Evolutionary conservation across 2,888 invertebrate genomes (phyloP), one percentile per base, ranked within the genome.

Genomic region (Hemaris fuciformis): DNA sequence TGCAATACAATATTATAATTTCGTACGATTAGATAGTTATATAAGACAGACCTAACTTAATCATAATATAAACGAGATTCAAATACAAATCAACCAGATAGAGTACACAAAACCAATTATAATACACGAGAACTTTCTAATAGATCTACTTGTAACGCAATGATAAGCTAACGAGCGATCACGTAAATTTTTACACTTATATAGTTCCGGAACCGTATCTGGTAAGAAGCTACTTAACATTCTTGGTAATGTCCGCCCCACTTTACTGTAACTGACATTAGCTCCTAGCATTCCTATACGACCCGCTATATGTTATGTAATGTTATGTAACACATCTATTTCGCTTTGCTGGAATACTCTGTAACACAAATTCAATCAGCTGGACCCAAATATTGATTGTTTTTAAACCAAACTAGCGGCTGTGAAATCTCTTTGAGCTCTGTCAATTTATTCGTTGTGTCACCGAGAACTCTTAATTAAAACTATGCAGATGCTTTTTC

Each of bases 141-240:
- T 75, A 69, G 72, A 70, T 71, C 75, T 62, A 72, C 72, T 74
- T 60, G 63, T 20, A 56, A 25, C n/a, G 25, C 27, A 70, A 38
- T 38, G n/a, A 65, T 62, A 61, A 46, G 61, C 57, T 62, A 72
- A 62, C 71, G 69, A 71, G 71, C 75, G 65, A 73, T 77, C 81
- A 80, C 79, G 80, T 80, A 74, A 73, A 72, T 71, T 78, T 76
- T 75, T 74, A 72, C 73, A 75, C 72, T 76, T 72, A 76, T 75
- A 73, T 63, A 72, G 78, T 79, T 78, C 79, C 69, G 68, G 66
- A 70, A 68, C 63, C 73, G 72, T 76, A 72, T 71, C 66, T 56
- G 74, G 68, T 68, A 65, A 74, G 71, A 70, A 73, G 72, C 81
- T 83, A 79, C 77, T 87, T 87, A 84, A 74, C 78, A 87, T 86